phyloP scores from a whole-genome alignment of 2,888 invertebrate genomes.

The Caenorhabditis auriculariae region DNA sequence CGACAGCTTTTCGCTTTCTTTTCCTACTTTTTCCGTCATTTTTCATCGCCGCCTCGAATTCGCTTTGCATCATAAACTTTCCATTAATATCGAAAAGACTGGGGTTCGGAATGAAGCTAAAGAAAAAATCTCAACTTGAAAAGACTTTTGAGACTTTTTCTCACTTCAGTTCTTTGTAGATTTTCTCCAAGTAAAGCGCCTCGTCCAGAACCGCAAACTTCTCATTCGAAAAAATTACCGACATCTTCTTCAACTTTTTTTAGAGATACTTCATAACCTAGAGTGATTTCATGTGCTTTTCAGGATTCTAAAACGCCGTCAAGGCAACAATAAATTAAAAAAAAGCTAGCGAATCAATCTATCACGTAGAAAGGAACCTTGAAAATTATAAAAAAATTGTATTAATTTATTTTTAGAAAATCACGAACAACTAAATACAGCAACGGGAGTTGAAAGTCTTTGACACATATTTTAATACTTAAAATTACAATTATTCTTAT shows the following conservation, averaged over 20 bases:
- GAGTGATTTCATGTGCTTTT: background rate
- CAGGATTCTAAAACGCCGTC: background rate
- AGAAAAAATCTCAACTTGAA: background rate
- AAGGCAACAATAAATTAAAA: background rate
- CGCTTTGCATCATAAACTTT: constrained; percentile 41
- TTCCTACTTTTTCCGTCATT: background rate
- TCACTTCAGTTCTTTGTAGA: constrained; percentile 12
- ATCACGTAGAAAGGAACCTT: background rate
- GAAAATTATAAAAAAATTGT: constrained; percentile 1
- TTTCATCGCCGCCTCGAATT: constrained; percentile 23
- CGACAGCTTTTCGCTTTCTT: constrained; percentile 1
- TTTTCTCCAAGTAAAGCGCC: constrained; percentile 9
- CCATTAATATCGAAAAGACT: constrained; percentile 38
- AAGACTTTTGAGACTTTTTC: background rate
- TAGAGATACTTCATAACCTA: too few relatives aligned
- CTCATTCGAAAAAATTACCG: constrained; percentile 7
- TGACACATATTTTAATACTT: too few relatives aligned
- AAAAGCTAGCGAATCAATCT: background rate
- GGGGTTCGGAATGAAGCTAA: constrained; percentile 15
- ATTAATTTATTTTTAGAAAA: background rate
- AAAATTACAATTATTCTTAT: too few relatives aligned
- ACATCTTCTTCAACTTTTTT: constrained; percentile 9
- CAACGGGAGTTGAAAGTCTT: background rate
- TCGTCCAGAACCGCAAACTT: constrained; percentile 38
- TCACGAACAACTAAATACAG: background rate